These are phyloP conservation scores for Synergus gifuensis DNA, from an alignment of 2,888 invertebrate species.

Conservation along the genomic window DNA sequence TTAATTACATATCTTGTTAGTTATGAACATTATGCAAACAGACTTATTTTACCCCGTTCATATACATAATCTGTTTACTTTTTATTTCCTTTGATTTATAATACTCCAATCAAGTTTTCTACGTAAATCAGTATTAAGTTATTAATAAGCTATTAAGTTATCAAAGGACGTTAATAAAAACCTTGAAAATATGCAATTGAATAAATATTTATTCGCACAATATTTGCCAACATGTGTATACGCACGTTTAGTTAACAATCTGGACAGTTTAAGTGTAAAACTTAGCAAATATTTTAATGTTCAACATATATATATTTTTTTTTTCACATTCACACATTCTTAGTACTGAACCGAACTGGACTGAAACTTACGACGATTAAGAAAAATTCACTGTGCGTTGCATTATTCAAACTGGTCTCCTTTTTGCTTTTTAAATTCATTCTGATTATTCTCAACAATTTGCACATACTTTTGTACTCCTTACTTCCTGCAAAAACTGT, in stretches of 20 bases:
- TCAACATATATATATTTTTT: constrained; percentile 46
- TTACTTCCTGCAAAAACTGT: constrained; percentile 1
- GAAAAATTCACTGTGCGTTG: constrained; percentile 34
- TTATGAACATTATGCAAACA: constrained; percentile 3
- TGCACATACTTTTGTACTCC: background rate
- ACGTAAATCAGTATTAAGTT: constrained; percentile 30
- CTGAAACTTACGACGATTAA: constrained; percentile 50
- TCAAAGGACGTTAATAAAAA: constrained; percentile 26
- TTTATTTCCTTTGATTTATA: constrained; percentile 4
- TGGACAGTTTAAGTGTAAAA: constrained; percentile 60
- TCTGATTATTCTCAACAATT: background rate
- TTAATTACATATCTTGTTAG: background rate
- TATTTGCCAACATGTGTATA: constrained; percentile 69
- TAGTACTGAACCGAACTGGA: constrained; percentile 51
- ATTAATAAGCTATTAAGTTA: background rate
- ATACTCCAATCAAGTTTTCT: constrained; percentile 28
- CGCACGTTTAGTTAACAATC: constrained; percentile 61
- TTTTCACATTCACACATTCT: constrained; percentile 46
- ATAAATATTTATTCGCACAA: constrained; percentile 72
- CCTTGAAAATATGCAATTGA: constrained; percentile 50
- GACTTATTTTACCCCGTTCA: background rate
- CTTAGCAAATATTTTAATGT: constrained; percentile 62
- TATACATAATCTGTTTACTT: background rate
- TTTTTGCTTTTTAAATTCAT: background rate
- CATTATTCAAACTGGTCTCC: background rate